Evolutionary conservation across 2,888 invertebrate genomes (phyloP), one percentile per base, ranked within the genome.

Genomic region (Ctena decussata): DNA sequence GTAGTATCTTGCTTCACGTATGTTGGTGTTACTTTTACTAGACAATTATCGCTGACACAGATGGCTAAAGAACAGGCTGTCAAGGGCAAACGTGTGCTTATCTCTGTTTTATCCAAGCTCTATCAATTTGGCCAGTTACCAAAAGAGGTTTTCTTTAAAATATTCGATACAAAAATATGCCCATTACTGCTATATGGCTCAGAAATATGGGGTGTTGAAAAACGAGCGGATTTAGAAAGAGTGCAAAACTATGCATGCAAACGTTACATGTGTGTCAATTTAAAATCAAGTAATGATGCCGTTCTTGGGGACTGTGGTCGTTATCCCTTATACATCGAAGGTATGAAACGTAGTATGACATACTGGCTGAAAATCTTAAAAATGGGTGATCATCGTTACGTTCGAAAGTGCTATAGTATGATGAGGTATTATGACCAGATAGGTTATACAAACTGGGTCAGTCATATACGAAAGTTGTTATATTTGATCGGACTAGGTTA

Each of bases 291-390:
- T n/a, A n/a, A n/a, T n/a, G n/a, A 35, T 24, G 46, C 27, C 5
- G 73, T 73, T 18, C 35, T 57, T 37, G 80, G 80, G 30, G 73
- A 80, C 18, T 73, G 73, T 60, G 72, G 73, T 15, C 30, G 80
- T 21, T 73, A 30, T 41, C 72, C 73, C 0, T 6, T 80, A 6
- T 73, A 44, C 32, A 73, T 73, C 0, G 35, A 53, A 39, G 18
- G 24, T 15, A 21, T 24, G 1, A 30, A 27, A 21, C 35, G 65
- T 12, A 6, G 35, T 41, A n/a, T 80, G 1, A 37, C n/a, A n/a
- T 80, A 73, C 27, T 73, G 80, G 80, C 24, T 80, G 32, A 80
- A 73, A 39, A 2, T 80, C 5, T 44, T 53, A 32, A 49, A 24
- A 39, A 60, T 72, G 65, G 11, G 24, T 37, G 35, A n/a, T 30